Evolutionary conservation across 2,888 invertebrate species (phyloP).

Genomic region (Hofmannophila pseudospretella): DNA sequence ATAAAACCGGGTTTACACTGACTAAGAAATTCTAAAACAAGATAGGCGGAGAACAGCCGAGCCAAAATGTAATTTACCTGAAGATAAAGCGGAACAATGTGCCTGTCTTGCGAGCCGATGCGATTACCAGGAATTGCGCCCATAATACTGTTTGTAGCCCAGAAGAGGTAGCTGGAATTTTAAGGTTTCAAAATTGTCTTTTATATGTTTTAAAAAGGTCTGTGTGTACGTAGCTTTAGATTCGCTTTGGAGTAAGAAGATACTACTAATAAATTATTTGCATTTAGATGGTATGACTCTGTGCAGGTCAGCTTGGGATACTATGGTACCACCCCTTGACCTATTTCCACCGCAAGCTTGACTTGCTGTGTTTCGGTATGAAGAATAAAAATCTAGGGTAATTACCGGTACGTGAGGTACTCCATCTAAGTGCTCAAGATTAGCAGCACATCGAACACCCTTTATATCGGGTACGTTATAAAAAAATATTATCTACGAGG

Average conservation of each 20-base stretch:
- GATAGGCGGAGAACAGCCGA: conserved; percentile 13
- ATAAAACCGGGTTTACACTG: not conserved
- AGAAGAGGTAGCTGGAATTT: conserved; percentile 23
- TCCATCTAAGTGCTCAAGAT: too few relatives aligned
- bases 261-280: too few relatives aligned
- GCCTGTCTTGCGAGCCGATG: conserved; percentile 38
- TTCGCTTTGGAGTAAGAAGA: too few relatives aligned
- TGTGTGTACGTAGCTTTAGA: not conserved
- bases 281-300: not conserved
- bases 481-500: too few relatives aligned
- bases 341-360: too few relatives aligned
- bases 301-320: too few relatives aligned
- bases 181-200: conserved; percentile 10
- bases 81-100: conserved; percentile 54
- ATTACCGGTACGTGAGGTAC: too few relatives aligned
- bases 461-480: too few relatives aligned
- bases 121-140: conserved; percentile 44
- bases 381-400: too few relatives aligned
- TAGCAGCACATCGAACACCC: too few relatives aligned
- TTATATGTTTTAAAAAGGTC: not conserved
- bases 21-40: conserved; percentile 3
- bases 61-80: conserved; percentile 44
- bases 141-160: conserved; percentile 33
- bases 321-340: too few relatives aligned
- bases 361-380: too few relatives aligned